Base-by-base conservation (phyloP, 2,888 invertebrate species). In the Crossocerus cetratus region DNA sequence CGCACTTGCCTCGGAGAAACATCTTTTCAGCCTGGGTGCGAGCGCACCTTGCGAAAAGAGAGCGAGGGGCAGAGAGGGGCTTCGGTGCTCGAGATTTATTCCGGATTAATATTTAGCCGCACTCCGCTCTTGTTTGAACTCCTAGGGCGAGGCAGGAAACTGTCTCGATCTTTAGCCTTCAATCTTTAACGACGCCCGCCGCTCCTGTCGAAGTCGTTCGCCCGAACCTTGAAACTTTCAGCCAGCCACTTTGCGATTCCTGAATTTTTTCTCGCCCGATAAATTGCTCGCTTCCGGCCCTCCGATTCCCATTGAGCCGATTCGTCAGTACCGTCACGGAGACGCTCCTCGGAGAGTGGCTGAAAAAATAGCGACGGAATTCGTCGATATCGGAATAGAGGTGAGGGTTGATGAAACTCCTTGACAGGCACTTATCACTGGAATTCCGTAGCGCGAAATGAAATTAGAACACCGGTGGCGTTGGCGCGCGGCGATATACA, bases 391-490 rank as follows among this genome's bases (percentile, higher is more conserved):
- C 20, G 59, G 54, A 13, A 16, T 0, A 45, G 32, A 3, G 22
- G 21, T 16, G 54, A 32, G 63, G 16, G 21, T 49, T 43, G 54
- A 22, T 20, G 18, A 23, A 44, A 32, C 57, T 21, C 11, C 61
- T 22, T 49, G 61, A 65, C 59, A 32, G 58, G 60, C 62, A 69
- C 49, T 72, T 66, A 59, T 69, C 65, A 32, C 21, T 54, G 65
- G 18, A 59, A 72, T 65, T 18, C 65, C 18, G 55, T 66, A 43
- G 65, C 61, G 23, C 14, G 66, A 75, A 80, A 83, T 80, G 65
- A 82, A 83, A 80, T 83, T 83, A 78, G 77, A 77, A 76, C 55
- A 1, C 32, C 8, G 76, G 43, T 62, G 60, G 78, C 32, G 62
- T 55, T 45, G 65, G 73, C 21, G 55, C 70, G 73, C 68, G 56